Evolutionary conservation across 1,140 invertebrate genomes (phyloP).

Genomic region (Conopomorpha cramerella): DNA sequence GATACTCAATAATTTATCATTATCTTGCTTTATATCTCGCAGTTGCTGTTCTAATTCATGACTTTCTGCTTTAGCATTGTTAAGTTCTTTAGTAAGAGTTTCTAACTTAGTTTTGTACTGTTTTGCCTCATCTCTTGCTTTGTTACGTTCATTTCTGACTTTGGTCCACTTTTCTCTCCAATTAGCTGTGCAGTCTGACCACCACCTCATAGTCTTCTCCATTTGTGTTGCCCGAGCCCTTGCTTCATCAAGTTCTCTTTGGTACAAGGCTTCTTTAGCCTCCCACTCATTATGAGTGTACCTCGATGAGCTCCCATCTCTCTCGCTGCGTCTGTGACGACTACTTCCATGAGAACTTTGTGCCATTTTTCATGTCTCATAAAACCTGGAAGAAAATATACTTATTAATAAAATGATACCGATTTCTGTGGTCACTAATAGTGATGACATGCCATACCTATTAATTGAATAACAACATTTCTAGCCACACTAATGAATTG

Average conservation of each 20-base stretch:
- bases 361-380: constrained; percentile 27
- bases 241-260: constrained; percentile 86
- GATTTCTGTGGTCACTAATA: too few species aligned
- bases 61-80: constrained; percentile 76
- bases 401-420: background rate
- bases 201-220: constrained; percentile 99
- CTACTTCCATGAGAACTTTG: constrained; percentile 46
- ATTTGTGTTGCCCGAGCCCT: constrained; percentile 90
- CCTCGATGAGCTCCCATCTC: constrained; percentile 25
- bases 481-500: background rate
- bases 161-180: constrained; percentile 95
- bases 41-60: constrained; percentile 76
- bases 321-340: constrained; percentile 35
- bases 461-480: too few species aligned
- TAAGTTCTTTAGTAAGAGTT: constrained; percentile 75
- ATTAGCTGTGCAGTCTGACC: constrained; percentile 77
- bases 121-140: constrained; percentile 85
- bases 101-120: constrained; percentile 81
- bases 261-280: constrained; percentile 61
- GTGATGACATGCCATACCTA: too few species aligned
- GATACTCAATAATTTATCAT: constrained; percentile 44
- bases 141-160: constrained; percentile 77
- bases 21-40: constrained; percentile 33
- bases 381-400: background rate
- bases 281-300: constrained; percentile 51